Base-by-base conservation (phyloP, 2,888 invertebrate species). In the Drosophila testacea region DNA sequence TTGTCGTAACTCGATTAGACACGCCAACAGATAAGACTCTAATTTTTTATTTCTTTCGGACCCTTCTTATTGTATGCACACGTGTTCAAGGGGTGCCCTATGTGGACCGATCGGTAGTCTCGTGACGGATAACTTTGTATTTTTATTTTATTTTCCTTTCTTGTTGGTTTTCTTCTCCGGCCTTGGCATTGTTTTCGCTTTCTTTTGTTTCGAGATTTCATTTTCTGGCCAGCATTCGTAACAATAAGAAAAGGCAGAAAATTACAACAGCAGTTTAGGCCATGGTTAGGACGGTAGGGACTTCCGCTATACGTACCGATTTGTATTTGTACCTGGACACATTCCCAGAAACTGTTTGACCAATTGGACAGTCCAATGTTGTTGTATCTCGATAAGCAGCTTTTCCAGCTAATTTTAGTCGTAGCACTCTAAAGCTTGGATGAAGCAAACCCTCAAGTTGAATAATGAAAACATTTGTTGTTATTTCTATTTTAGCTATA, bases 111-210 rank as follows among this genome's bases (percentile, higher is more conserved):
- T 63, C 83, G 70, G 69, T 73, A 83, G 83, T 56, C 61, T 67
- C 65, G 42, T 38, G 52, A 62, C 52, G 76, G 69, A 65, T 79
- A 69, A 69, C 47, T 73, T 28, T 51, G 51, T 51, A 59, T 63
- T 73, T 57, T 46, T 46, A 44, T 54, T 44, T 47, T 57, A 39
- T n/a, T 38, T 16, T 34, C 11, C 4, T 10, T 32, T 27, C 57
- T 50, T 39, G 55, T 61, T 39, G 10, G 7, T 16, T 50, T 47
- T 55, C 46, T 51, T 51, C 28, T 64, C 28, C 59, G 88, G 83
- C 86, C 86, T 85, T 88, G 80, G 88, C 77, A 82, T 83, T 88
- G 88, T 83, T 88, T 88, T 83, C 83, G 83, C 83, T 83, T 85
- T 83, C 86, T 73, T 73, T 83, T 87, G 87, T 86, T 71, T 51